Evolutionary conservation across 2,888 invertebrate genomes (phyloP).

Genomic region (Willowsia nigromaculata): DNA sequence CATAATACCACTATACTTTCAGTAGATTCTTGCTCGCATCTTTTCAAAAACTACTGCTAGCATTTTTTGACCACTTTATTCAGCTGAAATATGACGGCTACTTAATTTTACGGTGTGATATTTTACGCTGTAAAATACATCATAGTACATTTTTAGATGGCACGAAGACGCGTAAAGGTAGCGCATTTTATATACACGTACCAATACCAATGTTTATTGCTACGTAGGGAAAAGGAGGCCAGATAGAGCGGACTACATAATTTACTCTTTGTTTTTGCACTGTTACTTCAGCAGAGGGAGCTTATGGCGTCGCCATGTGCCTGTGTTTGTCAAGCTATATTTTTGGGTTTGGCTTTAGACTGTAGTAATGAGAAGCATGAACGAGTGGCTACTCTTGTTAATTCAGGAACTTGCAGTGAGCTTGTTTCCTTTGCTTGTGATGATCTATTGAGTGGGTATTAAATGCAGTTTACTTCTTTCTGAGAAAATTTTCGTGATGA

Average conservation of each 20-base stretch:
- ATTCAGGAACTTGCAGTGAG: not conserved
- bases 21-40: not conserved
- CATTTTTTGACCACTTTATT: not conserved
- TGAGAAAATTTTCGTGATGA: not conserved
- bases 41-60: not conserved
- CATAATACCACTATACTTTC: not conserved
- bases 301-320: too few relatives aligned
- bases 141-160: not conserved
- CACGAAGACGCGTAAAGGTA: not conserved
- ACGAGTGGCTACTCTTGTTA: too few relatives aligned
- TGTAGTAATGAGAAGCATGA: too few relatives aligned
- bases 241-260: too few relatives aligned
- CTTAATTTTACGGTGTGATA: not conserved
- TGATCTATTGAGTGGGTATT: not conserved
- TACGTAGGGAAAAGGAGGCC: too few relatives aligned
- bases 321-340: too few relatives aligned
- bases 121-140: not conserved
- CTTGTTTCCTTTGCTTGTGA: not conserved
- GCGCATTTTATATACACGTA: not conserved
- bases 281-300: too few relatives aligned
- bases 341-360: not conserved
- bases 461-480: not conserved
- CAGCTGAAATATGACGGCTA: not conserved
- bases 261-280: too few relatives aligned
- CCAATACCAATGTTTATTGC: not conserved